Base-by-base conservation (phyloP, 92 coral and sea anemone genomes). In the Isaurus tuberculatus region DNA sequence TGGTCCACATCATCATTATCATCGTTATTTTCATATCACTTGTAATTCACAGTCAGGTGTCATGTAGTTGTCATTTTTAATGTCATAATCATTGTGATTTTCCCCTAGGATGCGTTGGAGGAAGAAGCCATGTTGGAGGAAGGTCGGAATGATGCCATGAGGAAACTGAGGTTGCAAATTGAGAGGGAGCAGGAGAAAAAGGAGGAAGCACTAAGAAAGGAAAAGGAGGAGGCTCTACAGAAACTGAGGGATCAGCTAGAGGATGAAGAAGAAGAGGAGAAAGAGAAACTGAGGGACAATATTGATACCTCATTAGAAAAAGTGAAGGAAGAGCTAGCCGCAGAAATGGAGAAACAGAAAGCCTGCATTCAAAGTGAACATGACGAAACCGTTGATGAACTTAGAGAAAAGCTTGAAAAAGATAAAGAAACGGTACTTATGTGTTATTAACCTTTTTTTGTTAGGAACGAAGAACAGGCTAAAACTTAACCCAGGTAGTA, bases 121-220 rank as follows among this genome's bases (percentile, higher is more conserved):
- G 99, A 97, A 79, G 99, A 97, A 84, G 98, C 99, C 53, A 92
- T 89, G 94, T 89, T 97, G 5, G 94, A 92, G 43, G 98, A 97
- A 65, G 99, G 99, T 30, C 95, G 92, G 34, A 90, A 92, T 69
- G 98, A 97, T 34, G 99, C 98, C 14, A 77, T 97, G 85, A 88
- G 98, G 20, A 97, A 94, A 87, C 73, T 92, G 34, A 90, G 87
- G 33, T 85, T 67, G 9, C 88, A 94, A 80, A 90, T 97, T 46
- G 91, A 92, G 79, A 82, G 91, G 31, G 91, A 92, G 70, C 91
- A 87, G 68, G 94, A 91, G 9, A 92, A 92, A 30, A 98, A 94
- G 65, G 99, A 94, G 44, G 80, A 86, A 9, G 79, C 82, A 7
- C 66, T 97, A 29, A 87, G 89, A 34, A 92, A 88, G 65, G 89